Percentiles rank a stretch among this genome's conserved stretches.
Conservation (phyloP, 92 coral and sea anemone species). For the Blastomussa wellsi region DNA sequence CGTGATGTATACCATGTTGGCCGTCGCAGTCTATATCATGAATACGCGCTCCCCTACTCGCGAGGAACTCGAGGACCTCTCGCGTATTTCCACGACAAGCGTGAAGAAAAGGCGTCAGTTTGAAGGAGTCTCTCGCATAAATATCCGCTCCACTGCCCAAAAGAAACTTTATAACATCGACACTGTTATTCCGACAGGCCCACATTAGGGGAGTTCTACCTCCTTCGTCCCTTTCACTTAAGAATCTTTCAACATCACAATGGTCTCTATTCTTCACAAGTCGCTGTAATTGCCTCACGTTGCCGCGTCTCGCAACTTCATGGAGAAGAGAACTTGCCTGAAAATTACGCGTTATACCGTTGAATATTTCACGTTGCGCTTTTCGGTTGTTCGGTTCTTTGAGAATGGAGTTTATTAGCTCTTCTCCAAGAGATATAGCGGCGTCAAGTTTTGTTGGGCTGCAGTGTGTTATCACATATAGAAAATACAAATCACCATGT, state of each 20-base stretch:
- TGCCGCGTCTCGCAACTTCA: slow-evolving; percentile 8
- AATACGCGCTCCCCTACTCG: slow-evolving; percentile 11
- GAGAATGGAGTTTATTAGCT: neutral
- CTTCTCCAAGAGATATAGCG: neutral
- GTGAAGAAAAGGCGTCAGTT: slow-evolving; percentile 5
- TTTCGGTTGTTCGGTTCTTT: neutral
- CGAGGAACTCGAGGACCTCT: slow-evolving; percentile 18
- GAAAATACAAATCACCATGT: neutral
- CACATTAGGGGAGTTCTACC: slow-evolving; percentile 4
- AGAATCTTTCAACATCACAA: neutral
- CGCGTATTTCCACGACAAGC: slow-evolving; percentile 21
- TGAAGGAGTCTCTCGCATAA: slow-evolving; percentile 2
- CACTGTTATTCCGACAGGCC: neutral
- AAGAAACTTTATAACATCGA: slow-evolving; percentile 7
- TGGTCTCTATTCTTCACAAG: neutral
- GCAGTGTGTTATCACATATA: slow-evolving; percentile 1
- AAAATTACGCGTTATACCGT: neutral
- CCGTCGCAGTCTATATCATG: slow-evolving; percentile 3
- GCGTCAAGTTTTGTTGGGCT: slow-evolving; percentile 20
- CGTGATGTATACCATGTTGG: slow-evolving; percentile 10
- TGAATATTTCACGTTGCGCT: neutral
- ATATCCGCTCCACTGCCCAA: slow-evolving; percentile 2
- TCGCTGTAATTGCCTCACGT: neutral
- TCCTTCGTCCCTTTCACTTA: neutral
- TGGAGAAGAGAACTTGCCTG: neutral